A percentile compares a stretch with the other conserved stretches of the same genome.
phyloP scores from a whole-genome alignment of 2,888 invertebrate species.

The Azorinus chamasolen region DNA sequence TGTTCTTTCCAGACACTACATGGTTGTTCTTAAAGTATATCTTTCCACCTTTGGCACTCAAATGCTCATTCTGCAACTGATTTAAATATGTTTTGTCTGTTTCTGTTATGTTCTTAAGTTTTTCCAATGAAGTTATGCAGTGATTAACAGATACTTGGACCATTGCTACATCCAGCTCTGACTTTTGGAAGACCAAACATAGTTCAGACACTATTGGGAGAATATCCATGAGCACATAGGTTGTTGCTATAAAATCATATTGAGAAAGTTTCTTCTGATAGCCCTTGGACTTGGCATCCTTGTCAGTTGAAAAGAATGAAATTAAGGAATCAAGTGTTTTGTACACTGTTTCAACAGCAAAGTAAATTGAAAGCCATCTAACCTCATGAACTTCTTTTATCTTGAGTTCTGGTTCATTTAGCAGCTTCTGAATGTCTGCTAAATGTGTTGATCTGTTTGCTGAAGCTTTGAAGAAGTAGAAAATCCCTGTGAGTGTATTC shows the following conservation, averaged over 20 bases:
- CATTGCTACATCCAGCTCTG: too few relatives aligned
- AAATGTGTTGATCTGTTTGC: too few relatives aligned
- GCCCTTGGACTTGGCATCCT: conserved; percentile 36
- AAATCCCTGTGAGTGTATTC: conserved; percentile 15
- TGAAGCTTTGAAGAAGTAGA: conserved; percentile 31
- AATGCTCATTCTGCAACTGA: background rate
- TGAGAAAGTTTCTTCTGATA: conserved; percentile 28
- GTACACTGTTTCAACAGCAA: conserved; percentile 43
- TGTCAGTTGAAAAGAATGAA: conserved; percentile 17
- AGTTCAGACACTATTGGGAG: conserved; percentile 22
- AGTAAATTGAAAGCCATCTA: conserved; percentile 24
- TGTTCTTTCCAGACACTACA: conserved; percentile 16
- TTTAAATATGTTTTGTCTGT: background rate
- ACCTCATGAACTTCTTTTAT: conserved; percentile 42
- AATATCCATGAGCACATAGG: conserved; percentile 16
- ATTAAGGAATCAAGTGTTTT: conserved; percentile 15
- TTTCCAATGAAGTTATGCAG: background rate
- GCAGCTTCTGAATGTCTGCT: conserved; percentile 11
- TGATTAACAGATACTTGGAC: conserved; percentile 17
- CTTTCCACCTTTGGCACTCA: conserved; percentile 5
- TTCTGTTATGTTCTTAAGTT: conserved; percentile 5
- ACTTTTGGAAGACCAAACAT: conserved; percentile 23
- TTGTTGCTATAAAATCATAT: conserved; percentile 21
- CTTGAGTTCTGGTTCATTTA: conserved; percentile 36
- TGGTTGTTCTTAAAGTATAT: conserved; percentile 29